These are phyloP conservation scores for Hemicentrotus pulcherrimus DNA, from an alignment of 35 echinoderm and acorn worm species.

Conservation along the genomic window DNA sequence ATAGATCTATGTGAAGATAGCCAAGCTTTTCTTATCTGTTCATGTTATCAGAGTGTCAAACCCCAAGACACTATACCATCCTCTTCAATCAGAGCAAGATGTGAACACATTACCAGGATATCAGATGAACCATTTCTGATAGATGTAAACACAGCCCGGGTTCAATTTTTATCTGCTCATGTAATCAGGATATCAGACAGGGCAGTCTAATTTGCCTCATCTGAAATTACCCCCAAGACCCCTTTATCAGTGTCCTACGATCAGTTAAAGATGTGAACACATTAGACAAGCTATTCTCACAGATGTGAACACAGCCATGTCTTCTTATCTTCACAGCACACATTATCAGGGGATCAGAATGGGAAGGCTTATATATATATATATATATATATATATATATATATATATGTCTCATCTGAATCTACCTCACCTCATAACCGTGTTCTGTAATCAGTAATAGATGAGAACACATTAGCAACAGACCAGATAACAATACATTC, in stretches of 20 bases:
- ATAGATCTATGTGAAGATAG: no score
- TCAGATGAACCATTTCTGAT: background rate
- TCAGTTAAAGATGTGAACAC: background rate
- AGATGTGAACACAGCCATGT: background rate
- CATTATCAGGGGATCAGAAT: background rate
- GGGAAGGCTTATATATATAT: background rate
- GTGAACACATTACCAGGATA: background rate
- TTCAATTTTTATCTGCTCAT: background rate
- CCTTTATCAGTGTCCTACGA: background rate
- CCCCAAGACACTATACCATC: no score
- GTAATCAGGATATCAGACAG: background rate
- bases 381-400: no score
- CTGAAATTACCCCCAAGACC: background rate
- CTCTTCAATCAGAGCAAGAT: background rate
- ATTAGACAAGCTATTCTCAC: background rate
- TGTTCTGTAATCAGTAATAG: background rate
- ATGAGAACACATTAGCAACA: background rate
- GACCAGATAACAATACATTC: background rate
- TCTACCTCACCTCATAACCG: background rate
- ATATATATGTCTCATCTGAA: background rate
- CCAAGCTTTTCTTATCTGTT: no score
- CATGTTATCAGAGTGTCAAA: no score
- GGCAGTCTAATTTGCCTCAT: background rate
- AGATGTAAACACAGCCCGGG: background rate
- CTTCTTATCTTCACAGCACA: background rate